These are phyloP conservation scores for Sinocyclocheilus maitianheensis DNA, from an alignment of 2,113 vertebrate genomes.

Conservation along the genomic window DNA sequence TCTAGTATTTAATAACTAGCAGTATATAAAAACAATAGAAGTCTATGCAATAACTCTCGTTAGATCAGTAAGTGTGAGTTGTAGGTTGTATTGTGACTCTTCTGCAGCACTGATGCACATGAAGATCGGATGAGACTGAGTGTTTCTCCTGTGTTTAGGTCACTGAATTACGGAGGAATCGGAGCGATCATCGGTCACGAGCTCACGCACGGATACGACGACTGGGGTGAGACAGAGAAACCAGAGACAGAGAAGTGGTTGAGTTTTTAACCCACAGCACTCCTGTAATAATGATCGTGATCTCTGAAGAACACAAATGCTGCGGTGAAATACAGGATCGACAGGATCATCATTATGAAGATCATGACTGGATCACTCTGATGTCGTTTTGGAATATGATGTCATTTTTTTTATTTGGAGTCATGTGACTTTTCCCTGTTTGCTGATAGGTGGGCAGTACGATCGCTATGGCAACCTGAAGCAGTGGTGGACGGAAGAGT, in stretches of 20 bases:
- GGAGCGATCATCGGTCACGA: slow-evolving; percentile 98
- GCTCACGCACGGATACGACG: slow-evolving; percentile 95
- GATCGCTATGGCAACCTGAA: slow-evolving; percentile 91
- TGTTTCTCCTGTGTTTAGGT: slow-evolving; percentile 71
- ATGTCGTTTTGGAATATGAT: background rate
- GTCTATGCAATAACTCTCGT: too few species aligned
- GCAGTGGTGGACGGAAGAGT: slow-evolving; percentile 97
- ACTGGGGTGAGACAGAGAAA: slow-evolving; percentile 87
- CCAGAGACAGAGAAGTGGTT: too few species aligned
- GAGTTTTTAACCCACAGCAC: too few species aligned
- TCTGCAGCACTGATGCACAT: background rate
- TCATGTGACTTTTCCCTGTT: slow-evolving; percentile 53
- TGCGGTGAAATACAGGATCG: background rate
- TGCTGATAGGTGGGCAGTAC: slow-evolving; percentile 90
- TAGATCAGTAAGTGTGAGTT: too few species aligned
- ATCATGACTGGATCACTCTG: background rate
- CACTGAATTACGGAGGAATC: slow-evolving; percentile 94
- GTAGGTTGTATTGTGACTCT: background rate
- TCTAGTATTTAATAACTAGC: too few species aligned
- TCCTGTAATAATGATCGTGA: background rate
- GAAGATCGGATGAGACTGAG: background rate
- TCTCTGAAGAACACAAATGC: background rate
- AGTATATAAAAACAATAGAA: too few species aligned
- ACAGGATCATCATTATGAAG: too few species aligned
- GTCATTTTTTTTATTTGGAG: background rate